phyloP scores from a whole-genome alignment of 2,113 vertebrate species.

The Platysteira castanea region DNA sequence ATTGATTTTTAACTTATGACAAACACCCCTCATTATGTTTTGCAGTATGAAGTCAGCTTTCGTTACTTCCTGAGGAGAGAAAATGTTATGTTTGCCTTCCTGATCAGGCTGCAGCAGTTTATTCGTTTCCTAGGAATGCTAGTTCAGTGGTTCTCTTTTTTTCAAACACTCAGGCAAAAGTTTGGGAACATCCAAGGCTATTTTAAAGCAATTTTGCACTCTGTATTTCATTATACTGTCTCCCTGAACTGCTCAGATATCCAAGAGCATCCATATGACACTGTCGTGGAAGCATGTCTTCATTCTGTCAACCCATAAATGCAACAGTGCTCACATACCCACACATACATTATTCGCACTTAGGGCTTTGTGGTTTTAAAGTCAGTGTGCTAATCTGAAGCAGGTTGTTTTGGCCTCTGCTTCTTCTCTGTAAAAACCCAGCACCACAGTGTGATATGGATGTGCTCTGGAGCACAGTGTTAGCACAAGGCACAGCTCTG shows the following conservation, averaged over 20 bases:
- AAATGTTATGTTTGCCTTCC: not conserved
- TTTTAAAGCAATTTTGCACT: not conserved
- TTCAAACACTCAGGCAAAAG: not conserved
- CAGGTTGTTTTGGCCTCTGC: not conserved
- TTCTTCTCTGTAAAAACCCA: not conserved
- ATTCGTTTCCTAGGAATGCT: not conserved
- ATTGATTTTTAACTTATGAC: not conserved
- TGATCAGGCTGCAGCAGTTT: not conserved
- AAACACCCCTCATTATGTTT: not conserved
- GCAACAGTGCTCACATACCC: not conserved
- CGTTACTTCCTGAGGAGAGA: not conserved
- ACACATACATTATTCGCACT: not conserved
- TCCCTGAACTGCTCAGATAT: not conserved
- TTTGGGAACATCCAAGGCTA: not conserved
- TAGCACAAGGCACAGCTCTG: not conserved
- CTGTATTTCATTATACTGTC: not conserved
- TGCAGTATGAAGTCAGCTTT: not conserved
- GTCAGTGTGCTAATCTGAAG: not conserved
- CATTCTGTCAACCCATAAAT: not conserved
- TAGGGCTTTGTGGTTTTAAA: not conserved
- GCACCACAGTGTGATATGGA: rapidly evolving
- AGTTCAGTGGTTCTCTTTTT: not conserved
- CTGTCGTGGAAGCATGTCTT: not conserved
- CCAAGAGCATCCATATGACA: not conserved
- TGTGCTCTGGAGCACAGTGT: not conserved